Conservation (phyloP, 2,797 vertebrate genomes). For the Hoplostethus mediterraneus region DNA sequence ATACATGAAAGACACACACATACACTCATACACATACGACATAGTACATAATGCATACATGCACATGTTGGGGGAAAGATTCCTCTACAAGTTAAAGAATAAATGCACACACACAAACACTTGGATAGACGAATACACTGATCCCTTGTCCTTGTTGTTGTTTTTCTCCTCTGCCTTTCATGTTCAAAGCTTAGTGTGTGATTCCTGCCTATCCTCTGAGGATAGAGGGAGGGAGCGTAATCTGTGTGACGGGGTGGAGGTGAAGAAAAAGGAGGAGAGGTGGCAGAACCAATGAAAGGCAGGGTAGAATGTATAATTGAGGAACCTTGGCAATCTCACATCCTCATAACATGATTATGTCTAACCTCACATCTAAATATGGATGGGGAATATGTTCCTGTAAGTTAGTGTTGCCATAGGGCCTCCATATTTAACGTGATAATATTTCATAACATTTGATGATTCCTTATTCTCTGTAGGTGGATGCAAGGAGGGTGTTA, state of each 20-base stretch:
- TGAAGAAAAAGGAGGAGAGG: constrained; percentile 77
- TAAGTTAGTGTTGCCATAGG: constrained; percentile 66
- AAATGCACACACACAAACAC: constrained; percentile 57
- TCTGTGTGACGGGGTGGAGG: constrained; percentile 78
- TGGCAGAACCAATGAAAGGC: constrained; percentile 79
- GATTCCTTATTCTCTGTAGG: constrained; percentile 67
- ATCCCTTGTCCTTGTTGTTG: constrained; percentile 79
- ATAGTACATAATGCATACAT: constrained; percentile 63
- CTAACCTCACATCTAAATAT: constrained; percentile 82
- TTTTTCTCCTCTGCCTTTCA: constrained; percentile 80
- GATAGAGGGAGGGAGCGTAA: constrained; percentile 75
- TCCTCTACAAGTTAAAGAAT: constrained; percentile 15
- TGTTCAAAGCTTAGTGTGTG: constrained; percentile 83
- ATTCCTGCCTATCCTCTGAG: constrained; percentile 73
- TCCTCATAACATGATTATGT: constrained; percentile 80
- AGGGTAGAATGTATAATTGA: constrained; percentile 80
- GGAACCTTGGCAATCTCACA: constrained; percentile 77
- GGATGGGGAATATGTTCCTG: constrained; percentile 65
- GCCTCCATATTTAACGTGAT: constrained; percentile 67
- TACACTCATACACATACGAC: constrained; percentile 47
- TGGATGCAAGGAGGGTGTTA: constrained; percentile 46
- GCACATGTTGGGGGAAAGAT: constrained; percentile 43
- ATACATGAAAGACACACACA: constrained; percentile 56
- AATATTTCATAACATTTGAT: constrained; percentile 71
- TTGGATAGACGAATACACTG: constrained; percentile 54